Percentiles rank a stretch among this genome's conserved stretches.
phyloP scores from a whole-genome alignment of 2,797 vertebrate genomes.

The Mallotus villosus region DNA sequence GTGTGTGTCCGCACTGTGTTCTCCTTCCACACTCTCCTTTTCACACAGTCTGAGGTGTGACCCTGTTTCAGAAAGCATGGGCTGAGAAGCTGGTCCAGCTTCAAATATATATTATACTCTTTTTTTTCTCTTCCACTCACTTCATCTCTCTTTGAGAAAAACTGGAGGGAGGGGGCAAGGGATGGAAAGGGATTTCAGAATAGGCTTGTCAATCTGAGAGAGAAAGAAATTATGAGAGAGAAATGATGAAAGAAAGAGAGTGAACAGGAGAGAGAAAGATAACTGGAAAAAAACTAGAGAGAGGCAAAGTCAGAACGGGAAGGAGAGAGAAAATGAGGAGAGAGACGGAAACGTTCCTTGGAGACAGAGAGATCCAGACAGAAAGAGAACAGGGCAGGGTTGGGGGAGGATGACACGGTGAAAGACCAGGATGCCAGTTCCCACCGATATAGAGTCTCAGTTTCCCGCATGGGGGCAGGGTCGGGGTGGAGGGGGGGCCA shows the following conservation, averaged over 20 bases:
- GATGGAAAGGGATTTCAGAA: not conserved
- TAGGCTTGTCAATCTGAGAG: too few relatives aligned
- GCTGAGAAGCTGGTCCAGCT: not conserved
- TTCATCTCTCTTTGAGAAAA: not conserved
- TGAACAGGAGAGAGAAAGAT: not conserved
- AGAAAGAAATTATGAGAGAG: not conserved
- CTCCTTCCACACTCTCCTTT: too few relatives aligned
- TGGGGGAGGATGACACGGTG: not conserved
- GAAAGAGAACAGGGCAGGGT: not conserved
- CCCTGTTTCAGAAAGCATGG: not conserved
- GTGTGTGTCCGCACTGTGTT: too few relatives aligned
- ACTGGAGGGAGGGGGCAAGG: not conserved
- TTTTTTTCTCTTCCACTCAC: not conserved
- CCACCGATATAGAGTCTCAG: conserved; percentile 28
- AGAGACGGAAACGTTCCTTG: not conserved
- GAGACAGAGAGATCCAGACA: too few relatives aligned
- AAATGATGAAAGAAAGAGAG: not conserved
- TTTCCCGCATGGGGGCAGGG: not conserved
- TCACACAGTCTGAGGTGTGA: not conserved
- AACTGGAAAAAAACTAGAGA: not conserved
- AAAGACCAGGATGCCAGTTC: conserved; percentile 7
- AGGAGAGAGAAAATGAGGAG: not conserved
- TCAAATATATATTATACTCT: too few relatives aligned
- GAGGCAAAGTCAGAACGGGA: not conserved
- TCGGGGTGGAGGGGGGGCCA: not conserved